Percentiles rank a stretch among this genome's conserved stretches.
Conservation (phyloP, 2,888 invertebrate species). For the Chymomyza amoena region DNA sequence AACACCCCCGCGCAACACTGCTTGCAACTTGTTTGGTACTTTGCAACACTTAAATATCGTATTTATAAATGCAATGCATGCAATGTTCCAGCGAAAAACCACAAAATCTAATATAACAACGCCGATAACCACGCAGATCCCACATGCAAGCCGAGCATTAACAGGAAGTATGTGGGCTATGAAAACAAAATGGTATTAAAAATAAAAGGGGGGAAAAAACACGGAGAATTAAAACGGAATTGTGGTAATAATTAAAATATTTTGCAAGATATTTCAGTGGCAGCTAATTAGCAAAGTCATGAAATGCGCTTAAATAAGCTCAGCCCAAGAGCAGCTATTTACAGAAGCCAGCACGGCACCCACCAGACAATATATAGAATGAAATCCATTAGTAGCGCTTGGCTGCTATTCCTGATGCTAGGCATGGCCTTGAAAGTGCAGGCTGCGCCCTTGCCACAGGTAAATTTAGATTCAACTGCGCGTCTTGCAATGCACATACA, state of each 20-base stretch:
- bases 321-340: background rate
- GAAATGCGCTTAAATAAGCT: background rate
- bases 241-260: background rate
- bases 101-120: background rate
- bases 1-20: background rate
- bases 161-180: background rate
- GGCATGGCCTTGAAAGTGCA: constrained; percentile 16
- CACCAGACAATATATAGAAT: background rate
- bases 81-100: background rate
- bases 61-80: background rate
- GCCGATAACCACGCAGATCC: background rate
- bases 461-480: constrained; percentile 7
- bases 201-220: too few relatives aligned
- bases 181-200: background rate
- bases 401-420: background rate
- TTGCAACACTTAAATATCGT: background rate
- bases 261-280: background rate
- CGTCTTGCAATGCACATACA: background rate
- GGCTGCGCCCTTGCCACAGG: constrained; percentile 31
- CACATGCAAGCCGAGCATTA: background rate
- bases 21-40: background rate
- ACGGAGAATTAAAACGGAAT: background rate
- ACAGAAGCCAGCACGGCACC: background rate
- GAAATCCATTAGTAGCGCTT: background rate
- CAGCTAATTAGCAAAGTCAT: background rate